A percentile compares a stretch with the other conserved stretches of the same genome.
Evolutionary conservation across 2,888 invertebrate genomes (phyloP).

Genomic region (Cryptocheilus praepositus): DNA sequence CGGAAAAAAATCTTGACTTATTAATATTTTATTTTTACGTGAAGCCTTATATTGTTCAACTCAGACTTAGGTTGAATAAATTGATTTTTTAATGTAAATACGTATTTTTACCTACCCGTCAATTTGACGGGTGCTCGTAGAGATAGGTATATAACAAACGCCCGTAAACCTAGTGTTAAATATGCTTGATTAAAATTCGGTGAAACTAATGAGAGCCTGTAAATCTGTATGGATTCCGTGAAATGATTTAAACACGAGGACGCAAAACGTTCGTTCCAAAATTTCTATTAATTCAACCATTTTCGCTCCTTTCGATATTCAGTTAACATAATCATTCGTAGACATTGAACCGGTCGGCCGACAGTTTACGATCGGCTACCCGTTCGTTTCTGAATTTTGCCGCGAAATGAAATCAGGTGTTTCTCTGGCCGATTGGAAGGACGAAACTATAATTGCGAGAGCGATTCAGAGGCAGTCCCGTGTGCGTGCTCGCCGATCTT

Average conservation of each 20-base stretch:
- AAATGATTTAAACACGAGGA: background rate
- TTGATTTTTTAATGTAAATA: too few species aligned
- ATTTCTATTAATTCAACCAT: constrained; percentile 11
- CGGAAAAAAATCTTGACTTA: too few species aligned
- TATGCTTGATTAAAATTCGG: too few species aligned
- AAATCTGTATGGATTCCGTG: too few species aligned
- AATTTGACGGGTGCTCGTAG: too few species aligned
- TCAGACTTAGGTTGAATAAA: too few species aligned
- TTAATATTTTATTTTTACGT: too few species aligned
- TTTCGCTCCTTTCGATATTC: constrained; percentile 16
- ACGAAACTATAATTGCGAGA: constrained; percentile 49
- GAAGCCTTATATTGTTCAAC: too few species aligned
- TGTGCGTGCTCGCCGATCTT: constrained; percentile 43
- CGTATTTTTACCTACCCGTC: too few species aligned
- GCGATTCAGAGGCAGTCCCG: constrained; percentile 30
- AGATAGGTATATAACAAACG: too few species aligned
- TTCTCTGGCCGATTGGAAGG: constrained; percentile 35
- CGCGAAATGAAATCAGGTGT: constrained; percentile 28
- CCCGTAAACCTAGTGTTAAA: too few species aligned
- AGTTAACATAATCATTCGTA: constrained; percentile 24
- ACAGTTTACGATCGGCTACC: constrained; percentile 15
- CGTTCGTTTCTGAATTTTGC: constrained; percentile 19
- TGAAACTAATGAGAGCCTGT: too few species aligned
- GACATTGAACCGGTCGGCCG: constrained; percentile 16
- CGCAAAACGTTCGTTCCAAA: background rate